Percentiles rank a stretch among this genome's conserved stretches.
Evolutionary conservation across 2,113 vertebrate genomes (phyloP).

Genomic region (Rhagologus leucostigma): DNA sequence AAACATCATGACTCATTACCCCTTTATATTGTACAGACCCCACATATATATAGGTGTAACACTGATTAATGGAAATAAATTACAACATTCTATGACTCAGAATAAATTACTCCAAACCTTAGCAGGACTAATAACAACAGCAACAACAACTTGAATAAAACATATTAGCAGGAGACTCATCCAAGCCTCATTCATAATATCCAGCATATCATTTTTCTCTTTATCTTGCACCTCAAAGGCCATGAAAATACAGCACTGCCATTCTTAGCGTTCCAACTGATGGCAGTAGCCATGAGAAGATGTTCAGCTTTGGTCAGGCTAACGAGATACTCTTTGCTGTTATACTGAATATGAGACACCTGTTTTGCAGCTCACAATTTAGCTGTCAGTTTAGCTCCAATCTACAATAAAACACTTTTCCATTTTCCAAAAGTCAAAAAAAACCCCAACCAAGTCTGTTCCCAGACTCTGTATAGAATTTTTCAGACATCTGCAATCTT

Average conservation of each 20-base stretch:
- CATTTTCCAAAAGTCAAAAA: background rate
- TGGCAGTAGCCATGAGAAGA: background rate
- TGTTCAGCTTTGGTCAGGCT: background rate
- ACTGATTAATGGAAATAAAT: constrained; percentile 61
- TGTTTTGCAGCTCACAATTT: background rate
- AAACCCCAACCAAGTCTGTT: background rate
- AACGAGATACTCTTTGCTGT: rapidly evolving
- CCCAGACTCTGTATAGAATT: background rate
- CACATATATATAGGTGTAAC: background rate
- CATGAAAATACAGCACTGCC: background rate
- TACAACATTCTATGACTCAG: background rate
- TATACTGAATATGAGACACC: background rate
- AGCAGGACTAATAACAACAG: background rate
- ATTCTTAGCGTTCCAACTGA: background rate
- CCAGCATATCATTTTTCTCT: background rate
- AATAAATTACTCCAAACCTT: background rate
- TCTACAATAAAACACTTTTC: background rate
- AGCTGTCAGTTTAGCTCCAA: background rate
- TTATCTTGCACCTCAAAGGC: background rate
- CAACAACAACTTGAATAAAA: background rate
- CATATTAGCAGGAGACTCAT: background rate
- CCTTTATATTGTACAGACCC: background rate
- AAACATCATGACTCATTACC: constrained; percentile 65
- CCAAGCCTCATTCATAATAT: background rate
- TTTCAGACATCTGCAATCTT: background rate